These are phyloP conservation scores for Hermatobates lingyangjiaoensis DNA, from an alignment of 1,140 invertebrate species.

Conservation along the genomic window DNA sequence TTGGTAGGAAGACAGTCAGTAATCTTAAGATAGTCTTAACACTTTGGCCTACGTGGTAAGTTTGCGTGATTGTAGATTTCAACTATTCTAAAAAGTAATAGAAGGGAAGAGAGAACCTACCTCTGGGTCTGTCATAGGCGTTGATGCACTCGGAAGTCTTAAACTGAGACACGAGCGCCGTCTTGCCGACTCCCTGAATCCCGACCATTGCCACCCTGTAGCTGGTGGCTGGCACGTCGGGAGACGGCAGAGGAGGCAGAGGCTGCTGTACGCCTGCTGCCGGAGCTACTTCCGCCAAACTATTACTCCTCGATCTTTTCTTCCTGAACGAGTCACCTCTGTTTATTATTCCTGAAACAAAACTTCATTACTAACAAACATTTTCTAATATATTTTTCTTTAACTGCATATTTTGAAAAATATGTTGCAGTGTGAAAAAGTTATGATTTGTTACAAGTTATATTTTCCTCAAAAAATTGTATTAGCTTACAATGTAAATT, in stretches of 20 bases:
- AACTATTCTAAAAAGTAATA: not conserved
- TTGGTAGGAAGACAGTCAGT: no score
- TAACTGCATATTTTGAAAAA: no score
- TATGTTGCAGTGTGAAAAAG: no score
- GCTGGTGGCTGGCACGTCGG: slow-evolving; percentile 13
- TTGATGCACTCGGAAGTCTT: slow-evolving; percentile 90
- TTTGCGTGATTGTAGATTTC: no score
- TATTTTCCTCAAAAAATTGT: no score
- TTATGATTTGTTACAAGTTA: no score
- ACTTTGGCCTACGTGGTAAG: no score
- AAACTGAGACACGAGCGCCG: slow-evolving; percentile 76
- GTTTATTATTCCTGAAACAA: slow-evolving; percentile 61
- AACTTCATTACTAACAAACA: no score
- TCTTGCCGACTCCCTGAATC: slow-evolving; percentile 72
- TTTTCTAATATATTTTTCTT: no score
- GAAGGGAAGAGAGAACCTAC: slow-evolving; percentile 8
- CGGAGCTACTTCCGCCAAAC: slow-evolving; percentile 25
- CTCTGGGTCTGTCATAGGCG: slow-evolving; percentile 47
- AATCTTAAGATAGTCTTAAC: no score
- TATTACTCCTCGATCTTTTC: slow-evolving; percentile 57
- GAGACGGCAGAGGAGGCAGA: slow-evolving; percentile 24
- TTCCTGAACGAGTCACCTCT: slow-evolving; percentile 71
- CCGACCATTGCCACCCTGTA: slow-evolving; percentile 70
- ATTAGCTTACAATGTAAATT: no score
- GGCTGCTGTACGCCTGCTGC: slow-evolving; percentile 6